These are phyloP conservation scores for Idaea dimidiata DNA, from an alignment of 2,888 invertebrate genomes.

Conservation along the genomic window DNA sequence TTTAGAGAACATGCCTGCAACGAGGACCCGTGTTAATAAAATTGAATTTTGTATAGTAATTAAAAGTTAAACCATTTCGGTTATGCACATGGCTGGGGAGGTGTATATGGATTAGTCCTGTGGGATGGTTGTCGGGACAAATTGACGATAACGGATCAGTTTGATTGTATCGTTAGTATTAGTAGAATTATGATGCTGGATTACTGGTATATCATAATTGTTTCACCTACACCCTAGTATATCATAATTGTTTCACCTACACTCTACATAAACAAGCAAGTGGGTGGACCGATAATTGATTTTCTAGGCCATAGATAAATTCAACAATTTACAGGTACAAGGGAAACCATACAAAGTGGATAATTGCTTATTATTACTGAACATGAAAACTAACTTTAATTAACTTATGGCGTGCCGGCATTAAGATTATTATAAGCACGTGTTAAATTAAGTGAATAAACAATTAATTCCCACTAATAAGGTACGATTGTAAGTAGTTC, in stretches of 20 bases:
- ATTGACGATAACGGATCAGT: slow-evolving; percentile 41
- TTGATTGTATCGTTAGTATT: slow-evolving; percentile 33
- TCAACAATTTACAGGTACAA: not conserved
- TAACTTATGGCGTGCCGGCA: not conserved
- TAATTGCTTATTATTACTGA: too few relatives aligned
- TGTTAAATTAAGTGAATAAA: too few relatives aligned
- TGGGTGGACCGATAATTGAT: not conserved
- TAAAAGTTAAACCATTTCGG: slow-evolving; percentile 38
- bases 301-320: not conserved
- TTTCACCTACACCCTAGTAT: slow-evolving; percentile 18
- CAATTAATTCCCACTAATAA: not conserved
- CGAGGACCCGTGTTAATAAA: slow-evolving; percentile 12
- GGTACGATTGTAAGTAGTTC: not conserved
- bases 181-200: slow-evolving; percentile 31
- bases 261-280: slow-evolving; percentile 3
- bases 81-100: slow-evolving; percentile 23
- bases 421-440: too few relatives aligned
- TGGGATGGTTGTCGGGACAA: slow-evolving; percentile 33
- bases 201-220: slow-evolving; percentile 20
- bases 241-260: slow-evolving; percentile 20
- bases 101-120: slow-evolving; percentile 32
- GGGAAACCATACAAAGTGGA: too few relatives aligned
- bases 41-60: slow-evolving; percentile 27
- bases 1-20: slow-evolving; percentile 8
- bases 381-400: not conserved